Evolutionary conservation across 2,888 invertebrate species (phyloP).

Genomic region (Pimpla rufipes): DNA sequence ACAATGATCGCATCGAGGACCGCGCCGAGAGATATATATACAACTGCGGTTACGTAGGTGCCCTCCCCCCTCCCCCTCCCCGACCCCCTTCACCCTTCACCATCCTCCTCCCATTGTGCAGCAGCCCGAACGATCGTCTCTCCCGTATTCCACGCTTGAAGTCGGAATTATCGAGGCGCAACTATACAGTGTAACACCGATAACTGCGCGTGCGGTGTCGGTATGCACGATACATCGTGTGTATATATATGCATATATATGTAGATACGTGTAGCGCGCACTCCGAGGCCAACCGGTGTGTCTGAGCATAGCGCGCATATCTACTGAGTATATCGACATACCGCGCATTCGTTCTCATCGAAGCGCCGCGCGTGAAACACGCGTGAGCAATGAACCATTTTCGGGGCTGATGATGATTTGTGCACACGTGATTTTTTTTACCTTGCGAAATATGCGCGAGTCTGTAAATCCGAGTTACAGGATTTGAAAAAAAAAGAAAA

Average conservation of each 20-base stretch:
- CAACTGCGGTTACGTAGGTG: slow-evolving; percentile 50
- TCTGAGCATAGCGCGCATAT: slow-evolving; percentile 55
- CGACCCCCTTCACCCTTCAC: too few species aligned
- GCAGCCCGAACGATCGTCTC: slow-evolving; percentile 37
- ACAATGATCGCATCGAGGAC: slow-evolving; percentile 60
- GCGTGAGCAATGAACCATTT: too few species aligned
- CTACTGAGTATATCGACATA: slow-evolving; percentile 18
- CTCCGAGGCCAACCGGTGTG: slow-evolving; percentile 31
- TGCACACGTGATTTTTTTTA: too few species aligned
- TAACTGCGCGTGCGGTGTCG: too few species aligned
- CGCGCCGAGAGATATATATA: slow-evolving; percentile 18
- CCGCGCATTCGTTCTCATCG: too few species aligned
- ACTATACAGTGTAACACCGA: not conserved
- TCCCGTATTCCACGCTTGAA: slow-evolving; percentile 56
- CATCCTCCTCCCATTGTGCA: slow-evolving; percentile 24
- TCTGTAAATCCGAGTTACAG: too few species aligned
- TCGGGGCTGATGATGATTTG: too few species aligned
- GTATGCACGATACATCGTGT: not conserved
- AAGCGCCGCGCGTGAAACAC: too few species aligned
- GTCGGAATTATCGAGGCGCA: slow-evolving; percentile 53
- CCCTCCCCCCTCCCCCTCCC: too few species aligned
- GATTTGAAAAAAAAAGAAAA: too few species aligned
- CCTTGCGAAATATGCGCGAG: too few species aligned
- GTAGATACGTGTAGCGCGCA: not conserved
- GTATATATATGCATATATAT: slow-evolving; percentile 21